phyloP scores from a whole-genome alignment of 23 tunicate genomes.

The Ascidia mentula region DNA sequence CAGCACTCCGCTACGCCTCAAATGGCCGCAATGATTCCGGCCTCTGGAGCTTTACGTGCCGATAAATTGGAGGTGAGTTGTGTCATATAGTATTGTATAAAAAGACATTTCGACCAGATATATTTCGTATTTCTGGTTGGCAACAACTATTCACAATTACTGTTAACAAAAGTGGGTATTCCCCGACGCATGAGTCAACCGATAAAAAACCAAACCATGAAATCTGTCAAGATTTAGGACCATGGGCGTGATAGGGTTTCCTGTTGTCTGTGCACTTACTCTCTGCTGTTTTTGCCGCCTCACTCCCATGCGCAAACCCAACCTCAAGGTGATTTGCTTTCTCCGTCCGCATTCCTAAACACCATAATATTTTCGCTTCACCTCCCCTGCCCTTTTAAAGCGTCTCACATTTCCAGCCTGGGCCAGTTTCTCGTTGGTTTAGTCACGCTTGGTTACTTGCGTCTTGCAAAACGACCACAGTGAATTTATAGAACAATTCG shows the following conservation, averaged over 20 bases:
- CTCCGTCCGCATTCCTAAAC: conserved; percentile 8
- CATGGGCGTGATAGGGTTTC: background rate
- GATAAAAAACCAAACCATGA: background rate
- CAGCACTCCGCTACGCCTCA: conserved; percentile 33
- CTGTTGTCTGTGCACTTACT: conserved; percentile 3
- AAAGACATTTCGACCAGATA: no score
- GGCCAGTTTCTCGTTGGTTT: conserved; percentile 1
- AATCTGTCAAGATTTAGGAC: background rate
- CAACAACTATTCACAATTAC: background rate
- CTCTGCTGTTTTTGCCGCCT: background rate
- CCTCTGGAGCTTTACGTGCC: conserved; percentile 52
- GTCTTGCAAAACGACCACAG: no score
- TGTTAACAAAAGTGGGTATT: no score
- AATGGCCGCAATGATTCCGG: conserved; percentile 67
- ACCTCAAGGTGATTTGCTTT: conserved; percentile 12
- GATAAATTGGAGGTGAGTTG: conserved; percentile 76
- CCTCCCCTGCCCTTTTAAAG: conserved; percentile 1
- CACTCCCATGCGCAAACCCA: background rate
- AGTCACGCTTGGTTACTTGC: background rate
- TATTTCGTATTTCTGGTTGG: no score
- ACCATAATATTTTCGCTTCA: conserved; percentile 4
- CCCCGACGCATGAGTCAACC: conserved; percentile 2
- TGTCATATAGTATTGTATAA: no score
- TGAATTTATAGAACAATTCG: no score
- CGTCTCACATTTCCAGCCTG: background rate